phyloP scores from a whole-genome alignment of 2,113 vertebrate genomes.

The Chaetodon auriga region DNA sequence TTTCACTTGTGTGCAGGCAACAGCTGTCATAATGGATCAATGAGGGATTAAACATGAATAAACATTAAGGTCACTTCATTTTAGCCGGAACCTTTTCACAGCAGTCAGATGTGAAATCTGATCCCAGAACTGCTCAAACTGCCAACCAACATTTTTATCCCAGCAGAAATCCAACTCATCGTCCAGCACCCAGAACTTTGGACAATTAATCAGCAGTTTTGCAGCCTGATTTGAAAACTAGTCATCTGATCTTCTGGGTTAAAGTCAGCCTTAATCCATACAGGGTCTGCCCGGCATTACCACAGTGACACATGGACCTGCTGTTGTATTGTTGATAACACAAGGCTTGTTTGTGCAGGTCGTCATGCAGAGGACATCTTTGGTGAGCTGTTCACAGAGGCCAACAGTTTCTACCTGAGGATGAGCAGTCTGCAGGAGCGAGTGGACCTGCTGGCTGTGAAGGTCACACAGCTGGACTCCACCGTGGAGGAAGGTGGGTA shows the following conservation, averaged over 20 bases:
- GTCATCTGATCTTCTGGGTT: background rate
- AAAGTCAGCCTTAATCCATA: background rate
- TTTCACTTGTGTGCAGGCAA: no score
- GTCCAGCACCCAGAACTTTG: no score
- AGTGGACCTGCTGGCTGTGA: conserved; percentile 90
- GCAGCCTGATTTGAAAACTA: background rate
- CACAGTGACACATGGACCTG: background rate
- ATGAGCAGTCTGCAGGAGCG: conserved; percentile 91
- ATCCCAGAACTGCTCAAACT: no score
- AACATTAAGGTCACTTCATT: no score
- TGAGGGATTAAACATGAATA: no score
- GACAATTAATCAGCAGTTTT: no score
- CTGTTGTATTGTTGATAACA: background rate
- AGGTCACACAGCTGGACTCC: conserved; percentile 92
- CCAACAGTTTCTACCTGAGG: conserved; percentile 89
- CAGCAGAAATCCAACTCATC: no score
- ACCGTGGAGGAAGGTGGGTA: conserved; percentile 90
- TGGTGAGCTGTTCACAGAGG: conserved; percentile 88
- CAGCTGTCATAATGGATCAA: no score
- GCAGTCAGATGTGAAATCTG: no score
- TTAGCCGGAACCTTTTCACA: no score
- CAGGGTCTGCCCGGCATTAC: background rate
- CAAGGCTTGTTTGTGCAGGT: conserved; percentile 71
- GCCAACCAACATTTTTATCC: no score
- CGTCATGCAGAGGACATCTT: conserved; percentile 92